Evolutionary conservation across 2,797 vertebrate genomes (phyloP).

Genomic region (Hydrocynus forskahlii): DNA sequence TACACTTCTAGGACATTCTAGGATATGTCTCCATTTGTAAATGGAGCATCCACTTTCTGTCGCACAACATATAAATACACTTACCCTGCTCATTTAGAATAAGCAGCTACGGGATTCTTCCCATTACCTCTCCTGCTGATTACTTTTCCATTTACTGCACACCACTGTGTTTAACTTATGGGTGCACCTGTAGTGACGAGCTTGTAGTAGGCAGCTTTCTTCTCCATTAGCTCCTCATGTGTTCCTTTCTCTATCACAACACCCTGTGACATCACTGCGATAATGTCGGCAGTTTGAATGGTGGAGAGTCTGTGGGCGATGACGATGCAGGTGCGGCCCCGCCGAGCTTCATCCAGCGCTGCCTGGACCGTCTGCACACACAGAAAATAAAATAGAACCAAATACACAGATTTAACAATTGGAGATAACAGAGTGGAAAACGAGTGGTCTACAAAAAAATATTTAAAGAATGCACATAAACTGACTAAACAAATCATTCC

Average conservation of each 20-base stretch:
- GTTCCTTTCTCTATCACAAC: slow-evolving; percentile 78
- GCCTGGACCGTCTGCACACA: slow-evolving; percentile 77
- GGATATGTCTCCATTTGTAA: neutral
- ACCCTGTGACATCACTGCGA: slow-evolving; percentile 83
- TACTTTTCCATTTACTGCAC: slow-evolving; percentile 54
- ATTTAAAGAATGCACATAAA: neutral
- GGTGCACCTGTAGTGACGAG: slow-evolving; percentile 83
- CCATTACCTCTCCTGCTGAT: neutral
- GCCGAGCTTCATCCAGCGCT: slow-evolving; percentile 81
- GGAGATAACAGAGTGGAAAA: neutral
- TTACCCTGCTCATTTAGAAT: neutral
- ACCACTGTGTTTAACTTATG: slow-evolving; percentile 69
- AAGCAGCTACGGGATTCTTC: neutral
- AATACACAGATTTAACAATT: slow-evolving; percentile 9
- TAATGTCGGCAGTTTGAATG: slow-evolving; percentile 81
- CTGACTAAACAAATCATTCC: neutral
- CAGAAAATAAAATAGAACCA: slow-evolving; percentile 2
- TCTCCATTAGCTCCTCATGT: slow-evolving; percentile 79
- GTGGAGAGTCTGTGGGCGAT: slow-evolving; percentile 85
- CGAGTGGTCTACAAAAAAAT: neutral
- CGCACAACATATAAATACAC: neutral
- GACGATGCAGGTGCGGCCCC: slow-evolving; percentile 83
- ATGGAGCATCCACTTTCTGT: neutral
- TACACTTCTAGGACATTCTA: too few relatives aligned
- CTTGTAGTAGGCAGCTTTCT: slow-evolving; percentile 79